These are phyloP conservation scores for Pandemis heparana DNA, from an alignment of 2,888 invertebrate species.

Conservation along the genomic window DNA sequence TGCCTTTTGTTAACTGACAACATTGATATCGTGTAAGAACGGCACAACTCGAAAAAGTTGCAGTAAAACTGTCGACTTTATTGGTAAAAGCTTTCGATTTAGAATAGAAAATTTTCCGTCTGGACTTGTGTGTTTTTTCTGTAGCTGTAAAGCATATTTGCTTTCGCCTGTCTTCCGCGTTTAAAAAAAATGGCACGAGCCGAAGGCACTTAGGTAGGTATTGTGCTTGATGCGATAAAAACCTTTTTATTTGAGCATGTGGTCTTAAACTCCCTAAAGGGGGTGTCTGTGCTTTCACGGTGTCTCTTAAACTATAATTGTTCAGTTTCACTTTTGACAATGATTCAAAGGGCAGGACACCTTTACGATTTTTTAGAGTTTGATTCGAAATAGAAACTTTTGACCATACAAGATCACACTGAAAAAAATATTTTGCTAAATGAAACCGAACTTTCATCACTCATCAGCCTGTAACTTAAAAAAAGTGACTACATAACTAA, in stretches of 20 bases:
- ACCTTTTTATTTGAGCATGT: conserved; percentile 25
- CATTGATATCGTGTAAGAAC: not conserved
- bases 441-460: too few relatives aligned
- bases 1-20: conserved; percentile 74
- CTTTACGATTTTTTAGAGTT: conserved; percentile 17
- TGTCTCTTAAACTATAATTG: conserved; percentile 29
- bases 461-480: too few relatives aligned
- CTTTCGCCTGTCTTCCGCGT: conserved; percentile 77
- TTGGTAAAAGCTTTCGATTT: not conserved
- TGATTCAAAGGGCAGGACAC: conserved; percentile 23
- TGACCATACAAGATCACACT: not conserved
- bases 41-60: not conserved
- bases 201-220: conserved; percentile 55
- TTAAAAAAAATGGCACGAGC: conserved; percentile 80
- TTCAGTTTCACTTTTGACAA: conserved; percentile 36
- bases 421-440: too few relatives aligned
- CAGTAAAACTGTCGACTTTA: not conserved
- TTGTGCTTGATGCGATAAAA: conserved; percentile 24
- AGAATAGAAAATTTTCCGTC: not conserved
- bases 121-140: not conserved
- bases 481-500: too few relatives aligned
- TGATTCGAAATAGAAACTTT: conserved; percentile 13
- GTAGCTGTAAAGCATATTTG: conserved; percentile 59
- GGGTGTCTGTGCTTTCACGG: conserved; percentile 25
- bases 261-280: conserved; percentile 18